Conservation (phyloP, 2,113 vertebrate species). For the Shinisaurus crocodilurus region DNA sequence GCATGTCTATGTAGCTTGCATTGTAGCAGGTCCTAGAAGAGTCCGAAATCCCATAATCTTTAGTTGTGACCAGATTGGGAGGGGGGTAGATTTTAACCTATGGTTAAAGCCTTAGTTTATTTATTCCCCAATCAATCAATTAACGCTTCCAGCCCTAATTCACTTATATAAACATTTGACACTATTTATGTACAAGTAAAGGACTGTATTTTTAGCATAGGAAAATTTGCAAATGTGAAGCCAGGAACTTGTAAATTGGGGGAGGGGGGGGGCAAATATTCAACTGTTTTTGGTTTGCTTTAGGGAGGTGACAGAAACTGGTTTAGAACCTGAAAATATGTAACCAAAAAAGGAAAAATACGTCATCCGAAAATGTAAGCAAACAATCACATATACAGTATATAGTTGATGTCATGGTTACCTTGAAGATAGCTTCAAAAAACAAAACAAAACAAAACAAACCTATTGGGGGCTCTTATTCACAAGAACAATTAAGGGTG, state of each 20-base stretch:
- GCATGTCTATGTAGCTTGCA: not conserved
- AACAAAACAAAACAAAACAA: not conserved
- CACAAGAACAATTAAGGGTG: accelerated
- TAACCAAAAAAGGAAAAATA: not conserved
- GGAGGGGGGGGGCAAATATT: not conserved
- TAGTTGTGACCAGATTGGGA: not conserved
- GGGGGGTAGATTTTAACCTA: not conserved
- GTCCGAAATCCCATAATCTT: too few relatives aligned
- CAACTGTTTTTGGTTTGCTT: not conserved
- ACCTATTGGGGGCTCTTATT: not conserved
- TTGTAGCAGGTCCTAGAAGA: not conserved
- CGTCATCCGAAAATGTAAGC: not conserved
- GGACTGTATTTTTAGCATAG: not conserved
- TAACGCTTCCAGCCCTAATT: not conserved
- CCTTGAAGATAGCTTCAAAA: conserved; percentile 22
- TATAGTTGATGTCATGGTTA: not conserved
- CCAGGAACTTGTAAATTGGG: not conserved
- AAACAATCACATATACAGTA: not conserved
- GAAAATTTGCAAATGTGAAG: not conserved
- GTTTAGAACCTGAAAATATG: not conserved
- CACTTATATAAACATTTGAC: not conserved
- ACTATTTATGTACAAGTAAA: not conserved
- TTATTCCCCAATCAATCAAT: not conserved
- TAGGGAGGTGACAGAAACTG: not conserved
- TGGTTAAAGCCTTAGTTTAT: not conserved